Evolutionary conservation across 2,888 invertebrate species (phyloP).

Genomic region (Auanema freiburgensis): DNA sequence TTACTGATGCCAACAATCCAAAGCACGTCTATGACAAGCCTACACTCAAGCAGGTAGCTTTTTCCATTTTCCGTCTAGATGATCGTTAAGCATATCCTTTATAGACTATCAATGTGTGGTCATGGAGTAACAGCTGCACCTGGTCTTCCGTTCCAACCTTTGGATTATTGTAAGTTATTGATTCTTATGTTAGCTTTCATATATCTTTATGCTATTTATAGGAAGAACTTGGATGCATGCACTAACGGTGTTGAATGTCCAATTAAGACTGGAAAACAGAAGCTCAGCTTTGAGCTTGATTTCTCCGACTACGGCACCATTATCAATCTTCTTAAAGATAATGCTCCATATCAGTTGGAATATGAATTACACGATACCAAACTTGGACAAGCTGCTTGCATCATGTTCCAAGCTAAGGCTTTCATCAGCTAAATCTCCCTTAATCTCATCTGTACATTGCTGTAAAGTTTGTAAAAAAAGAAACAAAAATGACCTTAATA

Average conservation of each 20-base stretch:
- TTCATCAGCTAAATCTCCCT: conserved; percentile 17
- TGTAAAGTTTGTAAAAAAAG: too few relatives aligned
- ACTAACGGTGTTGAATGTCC: conserved; percentile 42
- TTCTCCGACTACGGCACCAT: conserved; percentile 35
- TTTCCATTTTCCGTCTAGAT: not conserved
- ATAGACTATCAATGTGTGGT: conserved; percentile 25
- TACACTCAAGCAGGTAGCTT: conserved; percentile 29
- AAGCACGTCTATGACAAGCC: conserved; percentile 28
- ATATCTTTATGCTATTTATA: conserved; percentile 3
- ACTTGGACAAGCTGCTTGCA: conserved; percentile 25
- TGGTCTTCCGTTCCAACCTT: conserved; percentile 36
- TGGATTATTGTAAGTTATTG: conserved; percentile 30
- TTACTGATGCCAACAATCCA: conserved; percentile 32
- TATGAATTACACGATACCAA: conserved; percentile 32
- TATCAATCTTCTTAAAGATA: conserved; percentile 36
- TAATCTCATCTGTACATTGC: too few relatives aligned
- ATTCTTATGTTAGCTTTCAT: not conserved
- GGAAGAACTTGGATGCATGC: conserved; percentile 39
- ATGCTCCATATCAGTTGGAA: conserved; percentile 40
- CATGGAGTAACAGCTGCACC: conserved; percentile 30
- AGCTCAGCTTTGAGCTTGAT: conserved; percentile 34
- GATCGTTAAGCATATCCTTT: not conserved
- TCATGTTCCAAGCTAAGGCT: conserved; percentile 37
- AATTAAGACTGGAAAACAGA: conserved; percentile 33
- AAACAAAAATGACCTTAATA: too few relatives aligned